Evolutionary conservation across 2,888 invertebrate species (phyloP).

Genomic region (Anoplius nigerrimus): DNA sequence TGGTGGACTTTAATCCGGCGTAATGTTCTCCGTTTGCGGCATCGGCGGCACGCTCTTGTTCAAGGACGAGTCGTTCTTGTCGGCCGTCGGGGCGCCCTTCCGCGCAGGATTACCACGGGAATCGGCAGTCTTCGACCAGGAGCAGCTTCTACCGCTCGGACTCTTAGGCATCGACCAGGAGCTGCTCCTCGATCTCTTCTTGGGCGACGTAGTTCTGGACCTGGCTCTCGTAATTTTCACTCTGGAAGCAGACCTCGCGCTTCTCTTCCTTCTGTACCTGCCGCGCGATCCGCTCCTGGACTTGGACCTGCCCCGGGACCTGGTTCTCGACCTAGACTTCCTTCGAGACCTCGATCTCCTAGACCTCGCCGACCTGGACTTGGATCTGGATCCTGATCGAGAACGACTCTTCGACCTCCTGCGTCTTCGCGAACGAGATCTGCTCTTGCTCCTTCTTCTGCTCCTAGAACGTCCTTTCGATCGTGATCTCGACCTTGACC

Average conservation of each 20-base stretch:
- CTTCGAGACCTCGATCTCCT: slow-evolving; percentile 67
- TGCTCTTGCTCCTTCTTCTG: slow-evolving; percentile 52
- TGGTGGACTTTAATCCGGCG: slow-evolving; percentile 40
- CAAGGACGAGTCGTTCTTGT: slow-evolving; percentile 14
- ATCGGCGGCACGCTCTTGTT: slow-evolving; percentile 20
- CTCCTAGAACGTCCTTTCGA: slow-evolving; percentile 32
- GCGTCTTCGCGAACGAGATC: slow-evolving; percentile 39
- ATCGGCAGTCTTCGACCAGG: slow-evolving; percentile 76
- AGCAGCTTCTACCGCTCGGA: slow-evolving; percentile 70
- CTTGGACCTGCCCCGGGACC: slow-evolving; percentile 28
- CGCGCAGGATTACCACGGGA: slow-evolving; percentile 20
- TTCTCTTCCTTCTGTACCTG: slow-evolving; percentile 52
- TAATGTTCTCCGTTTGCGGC: slow-evolving; percentile 42
- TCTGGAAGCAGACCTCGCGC: slow-evolving; percentile 52
- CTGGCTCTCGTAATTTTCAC: slow-evolving; percentile 65
- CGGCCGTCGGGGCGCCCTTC: background rate
- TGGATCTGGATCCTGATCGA: slow-evolving; percentile 54
- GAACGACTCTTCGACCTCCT: slow-evolving; percentile 47
- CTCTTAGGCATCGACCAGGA: slow-evolving; percentile 80
- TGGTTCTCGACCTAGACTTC: slow-evolving; percentile 36
- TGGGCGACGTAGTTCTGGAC: slow-evolving; percentile 55
- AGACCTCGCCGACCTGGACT: slow-evolving; percentile 53
- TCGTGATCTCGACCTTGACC: slow-evolving; percentile 52
- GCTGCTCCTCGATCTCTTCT: slow-evolving; percentile 75
- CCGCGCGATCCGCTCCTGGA: slow-evolving; percentile 47